phyloP scores from a whole-genome alignment of 1,140 invertebrate species.

The Psix sp. region DNA sequence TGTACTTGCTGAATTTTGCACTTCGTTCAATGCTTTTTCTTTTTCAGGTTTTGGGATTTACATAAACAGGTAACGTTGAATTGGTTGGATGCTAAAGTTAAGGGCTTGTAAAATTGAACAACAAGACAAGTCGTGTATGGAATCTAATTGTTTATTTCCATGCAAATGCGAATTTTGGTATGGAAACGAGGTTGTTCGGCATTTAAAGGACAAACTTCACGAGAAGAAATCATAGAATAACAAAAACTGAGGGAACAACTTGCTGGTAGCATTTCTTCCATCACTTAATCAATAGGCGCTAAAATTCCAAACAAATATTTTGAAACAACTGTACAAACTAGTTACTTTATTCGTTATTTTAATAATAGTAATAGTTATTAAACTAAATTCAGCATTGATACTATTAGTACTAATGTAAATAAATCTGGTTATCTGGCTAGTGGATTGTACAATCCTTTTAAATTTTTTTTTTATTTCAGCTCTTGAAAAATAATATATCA shows the following conservation, averaged over 20 bases:
- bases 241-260: slow-evolving; percentile 13
- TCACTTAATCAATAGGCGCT: too few relatives aligned
- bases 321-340: too few relatives aligned
- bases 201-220: slow-evolving; percentile 8
- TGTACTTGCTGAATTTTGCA: slow-evolving; percentile 26
- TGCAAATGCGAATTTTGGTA: slow-evolving; percentile 31
- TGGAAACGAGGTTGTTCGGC: slow-evolving; percentile 24
- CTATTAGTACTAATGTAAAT: too few relatives aligned
- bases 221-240: slow-evolving; percentile 7
- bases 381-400: too few relatives aligned
- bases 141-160: slow-evolving; percentile 44
- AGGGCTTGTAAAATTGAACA: slow-evolving; percentile 15
- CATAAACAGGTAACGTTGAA: neutral
- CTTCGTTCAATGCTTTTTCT: slow-evolving; percentile 25
- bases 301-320: too few relatives aligned
- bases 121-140: slow-evolving; percentile 6
- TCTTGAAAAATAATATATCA: too few relatives aligned
- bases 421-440: too few relatives aligned
- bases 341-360: too few relatives aligned
- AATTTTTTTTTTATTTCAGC: too few relatives aligned
- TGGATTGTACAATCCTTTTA: too few relatives aligned
- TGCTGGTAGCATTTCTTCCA: too few relatives aligned
- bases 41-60: slow-evolving; percentile 49
- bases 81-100: neutral
- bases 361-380: too few relatives aligned